Conservation (phyloP, 1,140 invertebrate species). For the Rhynchophorus ferrugineus region DNA sequence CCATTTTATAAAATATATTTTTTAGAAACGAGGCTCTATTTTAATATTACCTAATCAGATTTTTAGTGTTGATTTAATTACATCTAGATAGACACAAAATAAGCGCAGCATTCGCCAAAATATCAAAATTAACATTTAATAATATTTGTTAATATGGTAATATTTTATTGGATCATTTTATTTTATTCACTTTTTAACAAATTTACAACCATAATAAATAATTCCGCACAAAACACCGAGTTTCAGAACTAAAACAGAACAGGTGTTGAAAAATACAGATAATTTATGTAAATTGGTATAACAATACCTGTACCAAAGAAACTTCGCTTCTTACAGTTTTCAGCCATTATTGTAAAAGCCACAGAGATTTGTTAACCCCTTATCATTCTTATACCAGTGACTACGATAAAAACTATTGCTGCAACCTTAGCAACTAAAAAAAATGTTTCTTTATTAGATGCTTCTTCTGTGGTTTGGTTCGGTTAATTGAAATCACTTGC, state of each 20-base stretch:
- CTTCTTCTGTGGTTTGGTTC: not conserved
- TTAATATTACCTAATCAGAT: too few relatives aligned
- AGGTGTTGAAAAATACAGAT: not conserved
- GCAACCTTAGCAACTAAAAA: constrained; percentile 6
- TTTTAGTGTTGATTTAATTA: too few relatives aligned
- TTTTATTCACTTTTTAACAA: constrained; percentile 8
- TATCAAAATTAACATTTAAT: too few relatives aligned
- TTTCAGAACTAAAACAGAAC: constrained; percentile 11
- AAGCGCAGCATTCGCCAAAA: too few relatives aligned
- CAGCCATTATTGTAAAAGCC: constrained; percentile 7
- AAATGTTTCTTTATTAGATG: not conserved
- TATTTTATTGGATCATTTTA: too few relatives aligned
- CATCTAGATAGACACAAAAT: too few relatives aligned
- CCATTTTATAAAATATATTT: constrained; percentile 8
- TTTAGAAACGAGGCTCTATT: not conserved
- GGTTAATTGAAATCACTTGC: not conserved
- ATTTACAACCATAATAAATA: constrained; percentile 13
- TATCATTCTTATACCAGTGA: constrained; percentile 6
- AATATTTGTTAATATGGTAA: too few relatives aligned
- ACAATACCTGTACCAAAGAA: constrained; percentile 7
- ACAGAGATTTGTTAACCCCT: constrained; percentile 2
- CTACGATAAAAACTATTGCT: constrained; percentile 6
- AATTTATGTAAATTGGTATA: not conserved
- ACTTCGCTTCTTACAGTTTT: constrained; percentile 8
- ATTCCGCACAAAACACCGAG: constrained; percentile 5